Conservation (phyloP, 2,113 vertebrate species). For the Thryonomys swinderianus region DNA sequence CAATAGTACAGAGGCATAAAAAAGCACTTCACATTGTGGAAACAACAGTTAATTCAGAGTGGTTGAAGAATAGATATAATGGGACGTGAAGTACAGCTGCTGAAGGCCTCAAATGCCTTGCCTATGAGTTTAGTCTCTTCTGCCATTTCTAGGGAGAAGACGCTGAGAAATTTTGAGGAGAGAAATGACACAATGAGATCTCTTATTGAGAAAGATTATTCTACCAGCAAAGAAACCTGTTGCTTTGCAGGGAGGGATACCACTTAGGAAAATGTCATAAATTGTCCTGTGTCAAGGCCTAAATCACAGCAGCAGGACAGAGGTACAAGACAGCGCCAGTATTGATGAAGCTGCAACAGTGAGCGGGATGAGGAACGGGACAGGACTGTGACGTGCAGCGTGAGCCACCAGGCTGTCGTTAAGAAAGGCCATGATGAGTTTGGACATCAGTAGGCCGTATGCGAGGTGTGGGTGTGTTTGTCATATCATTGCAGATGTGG, state of each 20-base stretch:
- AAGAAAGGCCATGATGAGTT: background rate
- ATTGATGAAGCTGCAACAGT: background rate
- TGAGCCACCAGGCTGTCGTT: background rate
- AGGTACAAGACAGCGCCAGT: background rate
- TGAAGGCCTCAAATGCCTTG: constrained; percentile 25
- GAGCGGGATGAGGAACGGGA: background rate
- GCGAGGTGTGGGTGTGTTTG: background rate
- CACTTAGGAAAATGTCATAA: constrained; percentile 20
- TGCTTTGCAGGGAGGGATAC: background rate
- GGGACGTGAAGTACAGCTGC: constrained; percentile 5
- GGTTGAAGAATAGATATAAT: constrained; percentile 16
- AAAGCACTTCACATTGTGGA: constrained; percentile 32
- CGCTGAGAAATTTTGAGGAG: background rate
- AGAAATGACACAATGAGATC: constrained; percentile 13
- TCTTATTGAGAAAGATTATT: constrained; percentile 61
- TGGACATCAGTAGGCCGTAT: background rate
- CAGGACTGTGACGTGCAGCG: background rate
- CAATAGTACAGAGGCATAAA: constrained; percentile 15
- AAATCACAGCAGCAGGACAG: background rate
- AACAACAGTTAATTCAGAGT: constrained; percentile 45
- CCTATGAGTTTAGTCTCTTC: constrained; percentile 31
- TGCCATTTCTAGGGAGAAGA: constrained; percentile 40
- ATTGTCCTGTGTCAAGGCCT: background rate
- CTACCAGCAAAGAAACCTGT: background rate
- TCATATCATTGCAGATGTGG: background rate